Evolutionary conservation across 2,888 invertebrate species (phyloP).

Genomic region (Leptarthrus brevirostris): DNA sequence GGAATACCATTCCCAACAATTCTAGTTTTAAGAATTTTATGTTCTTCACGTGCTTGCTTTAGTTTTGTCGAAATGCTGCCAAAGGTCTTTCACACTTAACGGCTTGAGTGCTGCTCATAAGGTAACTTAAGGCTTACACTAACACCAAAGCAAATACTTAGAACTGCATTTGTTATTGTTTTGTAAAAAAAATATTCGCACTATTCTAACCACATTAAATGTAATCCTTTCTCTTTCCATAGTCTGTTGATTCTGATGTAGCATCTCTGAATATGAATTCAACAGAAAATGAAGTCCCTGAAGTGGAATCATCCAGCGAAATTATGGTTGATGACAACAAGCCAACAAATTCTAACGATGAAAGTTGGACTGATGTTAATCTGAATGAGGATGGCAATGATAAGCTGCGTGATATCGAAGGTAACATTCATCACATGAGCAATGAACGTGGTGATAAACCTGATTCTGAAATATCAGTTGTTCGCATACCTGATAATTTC

Average conservation of each 20-base stretch:
- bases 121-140: constrained; percentile 34
- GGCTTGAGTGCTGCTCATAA: constrained; percentile 43
- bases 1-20: too few relatives aligned
- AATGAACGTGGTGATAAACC: constrained; percentile 77
- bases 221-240: too few relatives aligned
- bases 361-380: constrained; percentile 94
- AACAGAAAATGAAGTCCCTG: constrained; percentile 77
- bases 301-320: constrained; percentile 77
- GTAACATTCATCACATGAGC: constrained; percentile 69
- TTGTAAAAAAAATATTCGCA: not conserved
- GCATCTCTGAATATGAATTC: constrained; percentile 79
- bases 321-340: constrained; percentile 79
- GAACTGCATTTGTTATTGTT: not conserved
- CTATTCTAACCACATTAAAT: too few relatives aligned
- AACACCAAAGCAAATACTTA: constrained; percentile 16
- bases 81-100: constrained; percentile 37
- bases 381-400: constrained; percentile 81
- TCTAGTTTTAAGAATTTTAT: too few relatives aligned
- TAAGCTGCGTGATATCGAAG: constrained; percentile 72
- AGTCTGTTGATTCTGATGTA: constrained; percentile 90
- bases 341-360: constrained; percentile 78
- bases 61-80: constrained; percentile 23
- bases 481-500: constrained; percentile 72
- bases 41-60: constrained; percentile 26
- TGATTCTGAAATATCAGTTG: constrained; percentile 78